A percentile compares a stretch with the other conserved stretches of the same genome.
phyloP scores from a whole-genome alignment of 2,888 invertebrate genomes.

The Cancer borealis region DNA sequence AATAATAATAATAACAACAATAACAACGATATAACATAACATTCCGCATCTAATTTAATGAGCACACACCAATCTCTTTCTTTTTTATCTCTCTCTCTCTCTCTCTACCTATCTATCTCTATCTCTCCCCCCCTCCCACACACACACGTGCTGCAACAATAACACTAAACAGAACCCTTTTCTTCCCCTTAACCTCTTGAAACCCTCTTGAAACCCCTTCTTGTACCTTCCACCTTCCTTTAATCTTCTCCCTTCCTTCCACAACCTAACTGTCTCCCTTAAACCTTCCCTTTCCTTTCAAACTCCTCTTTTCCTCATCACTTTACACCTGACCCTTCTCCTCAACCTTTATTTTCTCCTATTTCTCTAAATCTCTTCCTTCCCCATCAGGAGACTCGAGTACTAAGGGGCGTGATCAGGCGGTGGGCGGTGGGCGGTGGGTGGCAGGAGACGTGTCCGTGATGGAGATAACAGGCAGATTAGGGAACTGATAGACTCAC shows the following conservation, averaged over 20 bases:
- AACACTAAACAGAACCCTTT: neutral
- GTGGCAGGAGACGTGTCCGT: conserved; percentile 42
- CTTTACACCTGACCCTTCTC: neutral
- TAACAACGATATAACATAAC: no score
- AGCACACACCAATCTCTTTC: no score
- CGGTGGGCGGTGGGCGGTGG: neutral
- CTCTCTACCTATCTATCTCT: no score
- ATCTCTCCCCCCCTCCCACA: neutral
- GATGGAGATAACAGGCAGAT: conserved; percentile 53
- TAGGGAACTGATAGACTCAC: conserved; percentile 61
- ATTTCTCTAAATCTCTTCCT: neutral
- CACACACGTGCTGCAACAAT: neutral
- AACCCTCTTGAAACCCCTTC: neutral
- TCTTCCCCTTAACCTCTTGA: neutral
- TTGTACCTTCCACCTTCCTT: neutral
- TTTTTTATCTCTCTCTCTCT: no score
- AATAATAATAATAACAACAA: no score
- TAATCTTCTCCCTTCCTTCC: no score
- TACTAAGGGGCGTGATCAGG: neutral
- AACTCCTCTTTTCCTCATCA: no score
- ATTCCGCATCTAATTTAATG: no score
- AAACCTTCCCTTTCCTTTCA: no score
- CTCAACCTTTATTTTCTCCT: neutral
- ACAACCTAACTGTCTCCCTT: no score
- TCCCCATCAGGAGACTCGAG: neutral